Conservation (phyloP, 2,888 invertebrate genomes). For the Microctonus brassicae region DNA sequence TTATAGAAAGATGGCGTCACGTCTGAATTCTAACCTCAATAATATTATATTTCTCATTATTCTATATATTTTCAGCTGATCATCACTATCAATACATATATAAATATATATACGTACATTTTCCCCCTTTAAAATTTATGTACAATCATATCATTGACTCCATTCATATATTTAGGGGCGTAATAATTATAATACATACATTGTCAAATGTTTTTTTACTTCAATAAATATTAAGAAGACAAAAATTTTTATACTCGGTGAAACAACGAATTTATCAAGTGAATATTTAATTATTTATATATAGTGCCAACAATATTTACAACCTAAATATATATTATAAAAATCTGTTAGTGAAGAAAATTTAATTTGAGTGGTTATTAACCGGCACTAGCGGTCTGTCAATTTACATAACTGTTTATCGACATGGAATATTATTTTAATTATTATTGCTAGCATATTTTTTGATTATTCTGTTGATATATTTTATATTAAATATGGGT, state of each 20-base stretch:
- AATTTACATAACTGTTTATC: constrained; percentile 38
- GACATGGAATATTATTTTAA: constrained; percentile 4
- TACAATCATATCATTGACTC: neutral
- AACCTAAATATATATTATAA: too few species aligned
- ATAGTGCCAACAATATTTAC: neutral
- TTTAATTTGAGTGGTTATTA: constrained; percentile 7
- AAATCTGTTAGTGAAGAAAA: too few species aligned
- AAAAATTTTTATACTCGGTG: neutral
- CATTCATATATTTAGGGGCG: constrained; percentile 45
- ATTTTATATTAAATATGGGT: constrained; percentile 38
- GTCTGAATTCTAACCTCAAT: neutral
- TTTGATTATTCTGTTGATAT: constrained; percentile 19
- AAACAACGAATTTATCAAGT: constrained; percentile 3
- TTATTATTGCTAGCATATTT: constrained; percentile 27
- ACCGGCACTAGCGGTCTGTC: constrained; percentile 33
- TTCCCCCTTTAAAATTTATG: neutral
- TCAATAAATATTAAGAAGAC: too few species aligned
- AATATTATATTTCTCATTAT: neutral
- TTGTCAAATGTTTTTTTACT: neutral
- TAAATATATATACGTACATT: too few species aligned
- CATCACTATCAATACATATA: neutral
- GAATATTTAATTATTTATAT: neutral
- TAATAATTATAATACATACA: constrained; percentile 40
- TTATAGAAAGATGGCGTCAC: neutral
- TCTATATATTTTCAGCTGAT: neutral